A percentile compares a stretch with the other conserved stretches of the same genome.
Evolutionary conservation across 2,113 vertebrate genomes (phyloP).

Genomic region (Ptilonorhynchus violaceus): DNA sequence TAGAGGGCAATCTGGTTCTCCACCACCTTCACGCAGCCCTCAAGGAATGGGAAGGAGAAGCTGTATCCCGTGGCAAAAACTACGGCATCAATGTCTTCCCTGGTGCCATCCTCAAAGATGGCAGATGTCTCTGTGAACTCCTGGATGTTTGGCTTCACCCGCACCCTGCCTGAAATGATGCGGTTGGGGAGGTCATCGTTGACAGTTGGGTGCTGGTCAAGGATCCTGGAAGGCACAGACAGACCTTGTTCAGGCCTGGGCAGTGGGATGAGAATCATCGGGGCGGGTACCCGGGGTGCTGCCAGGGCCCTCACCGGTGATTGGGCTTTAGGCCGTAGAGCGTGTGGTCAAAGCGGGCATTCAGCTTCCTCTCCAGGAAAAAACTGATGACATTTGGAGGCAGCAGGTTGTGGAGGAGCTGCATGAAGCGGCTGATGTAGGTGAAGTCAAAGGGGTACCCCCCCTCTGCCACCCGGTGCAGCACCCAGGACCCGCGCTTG

Average conservation of each 20-base stretch:
- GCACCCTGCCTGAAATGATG: constrained; percentile 81
- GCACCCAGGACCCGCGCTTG: constrained; percentile 18
- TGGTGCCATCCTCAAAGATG: constrained; percentile 83
- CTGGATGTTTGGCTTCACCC: constrained; percentile 79
- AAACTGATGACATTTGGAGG: fast-evolving
- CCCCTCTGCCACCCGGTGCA: neutral
- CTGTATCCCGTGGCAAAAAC: constrained; percentile 89
- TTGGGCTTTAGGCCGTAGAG: neutral
- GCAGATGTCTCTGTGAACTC: constrained; percentile 76
- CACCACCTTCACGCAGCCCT: constrained; percentile 66
- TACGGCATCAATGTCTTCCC: constrained; percentile 80
- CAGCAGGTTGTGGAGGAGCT: neutral
- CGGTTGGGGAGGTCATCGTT: constrained; percentile 86
- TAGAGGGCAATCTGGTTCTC: constrained; percentile 76
- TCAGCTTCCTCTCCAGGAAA: neutral
- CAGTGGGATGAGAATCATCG: neutral
- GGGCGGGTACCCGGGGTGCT: neutral
- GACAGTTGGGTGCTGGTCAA: constrained; percentile 67
- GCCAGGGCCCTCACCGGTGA: neutral
- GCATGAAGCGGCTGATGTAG: neutral
- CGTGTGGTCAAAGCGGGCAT: neutral
- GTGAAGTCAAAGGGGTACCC: neutral
- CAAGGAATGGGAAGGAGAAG: constrained; percentile 81
- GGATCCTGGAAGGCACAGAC: constrained; percentile 51
- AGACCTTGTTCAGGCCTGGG: fast-evolving